Base-by-base conservation (phyloP, 1,140 invertebrate genomes). In the Zaprionus capensis region DNA sequence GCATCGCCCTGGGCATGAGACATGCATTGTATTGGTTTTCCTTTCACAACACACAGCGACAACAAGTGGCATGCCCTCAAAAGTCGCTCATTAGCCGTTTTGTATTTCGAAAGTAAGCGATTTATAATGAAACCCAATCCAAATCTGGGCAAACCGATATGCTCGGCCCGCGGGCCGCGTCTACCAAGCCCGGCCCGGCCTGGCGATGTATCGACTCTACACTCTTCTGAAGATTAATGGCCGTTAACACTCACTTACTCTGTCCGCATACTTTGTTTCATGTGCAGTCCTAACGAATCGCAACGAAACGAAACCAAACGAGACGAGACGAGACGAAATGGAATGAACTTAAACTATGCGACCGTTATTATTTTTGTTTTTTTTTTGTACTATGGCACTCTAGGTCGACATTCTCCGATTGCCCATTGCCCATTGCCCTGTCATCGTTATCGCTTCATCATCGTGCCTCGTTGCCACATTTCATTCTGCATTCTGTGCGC, bases 51-150 rank as follows among this genome's bases (percentile, higher is more conserved):
- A 75, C 58, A 28, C 28, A 51, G 24, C 66, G 41, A 64, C 66
- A 26, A 58, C 55, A 51, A 44, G 56, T 28, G 34, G 41, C 51
- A 57, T 64, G 78, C 84, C 83, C 80, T 83, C 81, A 76, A 80
- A 81, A 79, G 83, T 59, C 69, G 78, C 74, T 87, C 84, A 83
- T 88, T 87, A 87, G 84, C 63, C 53, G 63, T 57, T 76, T 65
- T 57, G 62, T 74, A 55, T 88, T 87, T 87, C 78, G 83, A 87
- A 87, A 87, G 83, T 87, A 68, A 65, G 62, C 73, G 63, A 80
- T 83, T 76, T 51, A 76, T 73, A 69, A 72, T 20, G 76, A 76
- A 84, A 80, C 69, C 72, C 67, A 78, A 71, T 41, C 82, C 68
- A 65, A 76, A 59, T 49, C 69, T 46, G 56, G 38, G 56, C 56